These are phyloP conservation scores for Drosophila parthenogenetica DNA, from an alignment of 2,888 invertebrate species.

Conservation along the genomic window DNA sequence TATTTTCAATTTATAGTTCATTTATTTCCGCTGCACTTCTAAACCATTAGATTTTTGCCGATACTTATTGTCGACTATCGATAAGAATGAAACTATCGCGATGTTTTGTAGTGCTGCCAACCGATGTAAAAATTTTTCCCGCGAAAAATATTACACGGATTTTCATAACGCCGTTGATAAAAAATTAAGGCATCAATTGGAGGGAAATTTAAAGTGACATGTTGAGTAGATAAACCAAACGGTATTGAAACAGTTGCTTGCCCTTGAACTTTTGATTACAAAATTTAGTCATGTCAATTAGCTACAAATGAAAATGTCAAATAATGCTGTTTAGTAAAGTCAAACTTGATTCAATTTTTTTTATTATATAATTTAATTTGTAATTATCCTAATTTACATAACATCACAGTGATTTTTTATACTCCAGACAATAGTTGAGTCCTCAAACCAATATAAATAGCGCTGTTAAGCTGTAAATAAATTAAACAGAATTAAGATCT, in stretches of 20 bases:
- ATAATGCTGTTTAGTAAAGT: too few species aligned
- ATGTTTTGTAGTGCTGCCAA: background rate
- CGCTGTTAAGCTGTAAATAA: conserved; percentile 74
- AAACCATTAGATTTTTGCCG: too few species aligned
- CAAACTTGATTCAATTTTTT: too few species aligned
- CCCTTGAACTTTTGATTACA: too few species aligned
- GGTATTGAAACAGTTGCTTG: too few species aligned
- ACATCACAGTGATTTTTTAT: conserved; percentile 57
- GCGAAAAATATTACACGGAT: background rate
- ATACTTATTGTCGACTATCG: conserved; percentile 9
- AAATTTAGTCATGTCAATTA: too few species aligned
- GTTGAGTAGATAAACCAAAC: background rate
- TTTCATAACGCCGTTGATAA: background rate
- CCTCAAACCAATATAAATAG: conserved; percentile 65
- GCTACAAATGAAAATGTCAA: too few species aligned
- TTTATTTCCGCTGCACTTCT: too few species aligned
- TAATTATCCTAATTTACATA: conserved; percentile 15
- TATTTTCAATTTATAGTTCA: too few species aligned
- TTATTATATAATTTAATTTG: background rate
- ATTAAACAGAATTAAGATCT: conserved; percentile 16
- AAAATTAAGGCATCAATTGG: background rate
- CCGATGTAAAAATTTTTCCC: background rate
- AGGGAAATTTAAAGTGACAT: background rate
- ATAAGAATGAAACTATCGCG: background rate
- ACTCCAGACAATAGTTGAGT: background rate